These are phyloP conservation scores for Buceros bicornis DNA, from an alignment of 2,797 vertebrate species.

Conservation along the genomic window DNA sequence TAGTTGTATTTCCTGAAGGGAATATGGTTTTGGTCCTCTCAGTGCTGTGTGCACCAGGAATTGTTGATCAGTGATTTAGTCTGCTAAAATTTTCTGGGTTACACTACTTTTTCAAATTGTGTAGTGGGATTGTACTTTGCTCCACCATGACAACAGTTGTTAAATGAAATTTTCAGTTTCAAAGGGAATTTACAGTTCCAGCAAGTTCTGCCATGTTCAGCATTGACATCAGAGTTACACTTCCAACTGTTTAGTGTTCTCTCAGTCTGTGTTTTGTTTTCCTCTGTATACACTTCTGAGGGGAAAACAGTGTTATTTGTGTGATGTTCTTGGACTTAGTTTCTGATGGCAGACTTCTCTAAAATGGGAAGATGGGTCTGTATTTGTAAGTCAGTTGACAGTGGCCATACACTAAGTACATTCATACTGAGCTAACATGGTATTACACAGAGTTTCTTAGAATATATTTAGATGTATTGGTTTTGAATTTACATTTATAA, in stretches of 20 bases:
- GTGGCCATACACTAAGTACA: not conserved
- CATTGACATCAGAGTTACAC: not conserved
- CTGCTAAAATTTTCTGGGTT: not conserved
- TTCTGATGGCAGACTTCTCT: not conserved
- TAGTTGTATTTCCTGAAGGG: not conserved
- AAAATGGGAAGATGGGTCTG: not conserved
- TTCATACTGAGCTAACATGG: not conserved
- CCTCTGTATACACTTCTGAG: not conserved
- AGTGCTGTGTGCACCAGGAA: not conserved
- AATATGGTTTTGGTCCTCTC: not conserved
- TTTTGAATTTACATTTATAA: not conserved
- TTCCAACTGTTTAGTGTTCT: accelerated
- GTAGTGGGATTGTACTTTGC: not conserved
- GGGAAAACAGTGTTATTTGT: not conserved
- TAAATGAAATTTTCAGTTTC: not conserved
- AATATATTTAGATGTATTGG: not conserved
- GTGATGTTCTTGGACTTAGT: not conserved
- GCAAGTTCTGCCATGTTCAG: not conserved
- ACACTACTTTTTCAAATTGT: not conserved
- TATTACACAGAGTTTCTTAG: not conserved
- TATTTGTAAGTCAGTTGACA: not conserved
- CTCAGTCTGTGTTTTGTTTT: not conserved
- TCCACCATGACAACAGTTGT: not conserved
- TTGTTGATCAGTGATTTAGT: not conserved
- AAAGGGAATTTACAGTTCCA: not conserved